A percentile compares a stretch with the other conserved stretches of the same genome.
phyloP scores from a whole-genome alignment of 2,888 invertebrate species.

The Operophtera brumata region DNA sequence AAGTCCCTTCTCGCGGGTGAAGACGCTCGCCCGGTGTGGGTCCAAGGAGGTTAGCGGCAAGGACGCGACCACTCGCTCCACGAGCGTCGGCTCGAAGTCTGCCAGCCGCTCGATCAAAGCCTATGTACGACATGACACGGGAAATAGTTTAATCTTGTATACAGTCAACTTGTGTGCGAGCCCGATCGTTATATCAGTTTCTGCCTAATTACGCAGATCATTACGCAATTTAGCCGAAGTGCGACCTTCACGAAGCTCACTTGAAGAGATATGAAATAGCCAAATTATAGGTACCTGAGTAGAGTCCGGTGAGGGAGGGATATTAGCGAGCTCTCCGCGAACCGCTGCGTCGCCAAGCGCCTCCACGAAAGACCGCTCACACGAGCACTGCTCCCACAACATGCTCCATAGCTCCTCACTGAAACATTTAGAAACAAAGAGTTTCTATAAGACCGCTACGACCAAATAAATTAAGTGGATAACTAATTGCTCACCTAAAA shows the following conservation, averaged over 20 bases:
- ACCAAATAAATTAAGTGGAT: too few relatives aligned
- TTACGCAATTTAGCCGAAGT: too few relatives aligned
- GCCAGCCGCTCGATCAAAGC: slow-evolving; percentile 84
- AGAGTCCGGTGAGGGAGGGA: slow-evolving; percentile 80
- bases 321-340: slow-evolving; percentile 79
- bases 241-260: too few relatives aligned
- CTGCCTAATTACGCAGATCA: too few relatives aligned
- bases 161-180: not conserved
- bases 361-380: slow-evolving; percentile 81
- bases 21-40: slow-evolving; percentile 70
- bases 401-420: slow-evolving; percentile 69
- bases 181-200: too few relatives aligned
- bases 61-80: slow-evolving; percentile 84
- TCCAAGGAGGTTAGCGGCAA: slow-evolving; percentile 67
- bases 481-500: slow-evolving; percentile 48
- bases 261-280: too few relatives aligned
- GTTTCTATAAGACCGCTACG: too few relatives aligned
- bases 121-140: slow-evolving; percentile 35
- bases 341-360: slow-evolving; percentile 84
- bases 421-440: slow-evolving; percentile 9
- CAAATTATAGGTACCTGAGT: slow-evolving; percentile 65
- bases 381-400: slow-evolving; percentile 72
- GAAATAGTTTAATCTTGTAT: not conserved
- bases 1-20: slow-evolving; percentile 57
- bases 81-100: slow-evolving; percentile 82